Evolutionary conservation across 2,888 invertebrate genomes (phyloP).

Genomic region (Pseudeuparius sepicola): DNA sequence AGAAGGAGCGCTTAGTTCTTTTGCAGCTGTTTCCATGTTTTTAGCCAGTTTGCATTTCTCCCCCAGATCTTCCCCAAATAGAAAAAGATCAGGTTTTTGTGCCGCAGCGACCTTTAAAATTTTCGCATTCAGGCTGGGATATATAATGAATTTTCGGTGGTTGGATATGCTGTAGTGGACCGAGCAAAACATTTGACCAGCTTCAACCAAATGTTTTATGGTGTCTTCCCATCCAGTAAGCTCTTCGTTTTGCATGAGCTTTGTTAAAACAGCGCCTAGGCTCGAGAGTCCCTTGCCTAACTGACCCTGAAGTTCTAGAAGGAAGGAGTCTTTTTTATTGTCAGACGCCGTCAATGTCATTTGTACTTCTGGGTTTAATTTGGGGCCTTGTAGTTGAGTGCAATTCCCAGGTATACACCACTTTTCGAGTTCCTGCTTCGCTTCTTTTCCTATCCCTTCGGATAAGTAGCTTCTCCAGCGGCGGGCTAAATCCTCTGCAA

Average conservation of each 20-base stretch:
- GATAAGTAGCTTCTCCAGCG: conserved; percentile 9
- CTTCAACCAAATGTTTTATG: no score
- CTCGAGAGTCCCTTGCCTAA: conserved; percentile 6
- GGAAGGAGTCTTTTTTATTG: conserved; percentile 5
- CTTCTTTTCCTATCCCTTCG: conserved; percentile 5
- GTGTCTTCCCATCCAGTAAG: no score
- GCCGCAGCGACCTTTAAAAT: conserved; percentile 6
- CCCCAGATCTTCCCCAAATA: conserved; percentile 8
- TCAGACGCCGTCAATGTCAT: conserved; percentile 3
- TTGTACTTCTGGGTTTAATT: conserved; percentile 6
- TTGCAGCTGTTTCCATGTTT: no score
- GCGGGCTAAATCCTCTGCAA: conserved; percentile 2
- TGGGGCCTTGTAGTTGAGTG: no score
- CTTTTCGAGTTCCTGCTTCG: conserved; percentile 5
- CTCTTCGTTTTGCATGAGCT: no score
- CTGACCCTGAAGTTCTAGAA: conserved; percentile 3
- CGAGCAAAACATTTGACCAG: no score
- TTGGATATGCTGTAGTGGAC: no score
- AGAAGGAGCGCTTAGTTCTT: no score
- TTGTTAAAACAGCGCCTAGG: neutral
- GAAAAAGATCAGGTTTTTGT: conserved; percentile 7
- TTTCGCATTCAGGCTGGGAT: conserved; percentile 4
- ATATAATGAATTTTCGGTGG: conserved; percentile 5
- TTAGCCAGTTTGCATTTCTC: conserved; percentile 10
- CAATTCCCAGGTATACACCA: conserved; percentile 1